A percentile compares a stretch with the other conserved stretches of the same genome.
Evolutionary conservation across 2,888 invertebrate species (phyloP).

Genomic region (Tetheella fluctuosa): DNA sequence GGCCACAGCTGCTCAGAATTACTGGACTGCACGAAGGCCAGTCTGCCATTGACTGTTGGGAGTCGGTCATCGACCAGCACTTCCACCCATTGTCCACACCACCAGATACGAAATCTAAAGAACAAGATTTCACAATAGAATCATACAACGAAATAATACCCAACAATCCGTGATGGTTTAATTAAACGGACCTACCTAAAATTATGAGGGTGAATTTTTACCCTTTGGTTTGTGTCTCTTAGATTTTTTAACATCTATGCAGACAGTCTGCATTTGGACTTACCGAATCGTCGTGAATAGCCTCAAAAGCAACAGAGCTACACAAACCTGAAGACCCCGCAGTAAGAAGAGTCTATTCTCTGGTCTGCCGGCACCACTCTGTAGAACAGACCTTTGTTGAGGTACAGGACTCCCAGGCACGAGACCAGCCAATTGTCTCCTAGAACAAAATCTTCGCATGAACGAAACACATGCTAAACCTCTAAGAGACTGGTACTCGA

Average conservation of each 20-base stretch:
- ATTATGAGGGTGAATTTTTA: too few species aligned
- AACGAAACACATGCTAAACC: not conserved
- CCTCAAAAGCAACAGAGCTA: too few species aligned
- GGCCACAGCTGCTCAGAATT: slow-evolving; percentile 95
- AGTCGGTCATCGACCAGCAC: slow-evolving; percentile 93
- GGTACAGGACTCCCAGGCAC: slow-evolving; percentile 92
- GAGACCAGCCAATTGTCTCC: slow-evolving; percentile 96
- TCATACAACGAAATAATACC: too few species aligned
- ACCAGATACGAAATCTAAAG: slow-evolving; percentile 93
- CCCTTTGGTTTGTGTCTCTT: too few species aligned
- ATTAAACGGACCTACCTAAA: too few species aligned
- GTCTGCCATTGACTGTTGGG: slow-evolving; percentile 93
- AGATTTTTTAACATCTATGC: too few species aligned
- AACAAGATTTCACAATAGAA: not conserved
- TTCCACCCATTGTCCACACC: slow-evolving; percentile 97
- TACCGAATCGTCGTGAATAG: too few species aligned
- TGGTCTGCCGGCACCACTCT: slow-evolving; percentile 96
- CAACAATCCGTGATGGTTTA: too few species aligned
- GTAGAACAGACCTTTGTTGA: slow-evolving; percentile 94
- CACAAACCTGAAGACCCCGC: slow-evolving; percentile 88
- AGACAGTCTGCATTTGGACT: too few species aligned
- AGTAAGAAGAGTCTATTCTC: slow-evolving; percentile 88
- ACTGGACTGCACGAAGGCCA: slow-evolving; percentile 93
- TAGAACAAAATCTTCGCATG: slow-evolving; percentile 61
- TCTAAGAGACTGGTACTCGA: not conserved